Evolutionary conservation across 1,140 invertebrate species (phyloP).

Genomic region (Tenebrio molitor): DNA sequence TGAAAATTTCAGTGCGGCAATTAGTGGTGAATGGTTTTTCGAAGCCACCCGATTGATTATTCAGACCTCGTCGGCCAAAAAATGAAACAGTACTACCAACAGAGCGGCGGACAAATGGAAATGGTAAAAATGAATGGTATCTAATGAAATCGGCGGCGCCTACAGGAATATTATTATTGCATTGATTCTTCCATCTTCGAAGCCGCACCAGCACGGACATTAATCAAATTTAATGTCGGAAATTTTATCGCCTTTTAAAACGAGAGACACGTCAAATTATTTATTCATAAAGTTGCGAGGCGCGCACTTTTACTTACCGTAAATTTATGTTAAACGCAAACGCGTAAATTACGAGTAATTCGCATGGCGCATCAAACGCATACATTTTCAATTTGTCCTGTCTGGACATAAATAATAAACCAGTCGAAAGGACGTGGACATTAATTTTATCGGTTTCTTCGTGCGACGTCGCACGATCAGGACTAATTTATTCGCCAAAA

Average conservation of each 20-base stretch:
- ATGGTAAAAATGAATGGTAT: slow-evolving; percentile 30
- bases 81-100: slow-evolving; percentile 2
- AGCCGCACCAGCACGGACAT: slow-evolving; percentile 5
- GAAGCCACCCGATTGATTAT: no score
- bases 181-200: slow-evolving; percentile 11
- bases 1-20: no score
- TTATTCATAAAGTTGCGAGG: slow-evolving; percentile 41
- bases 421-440: slow-evolving; percentile 38
- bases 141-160: slow-evolving; percentile 10
- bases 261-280: slow-evolving; percentile 41
- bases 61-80: not conserved
- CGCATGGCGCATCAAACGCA: slow-evolving; percentile 48
- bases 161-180: slow-evolving; percentile 2
- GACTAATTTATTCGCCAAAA: slow-evolving; percentile 29
- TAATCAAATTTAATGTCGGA: slow-evolving; percentile 38
- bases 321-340: slow-evolving; percentile 41
- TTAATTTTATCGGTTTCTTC: slow-evolving; percentile 48
- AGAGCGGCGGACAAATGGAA: not conserved
- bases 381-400: slow-evolving; percentile 53
- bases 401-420: slow-evolving; percentile 51
- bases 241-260: slow-evolving; percentile 39
- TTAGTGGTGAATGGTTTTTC: no score
- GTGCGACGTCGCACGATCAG: not conserved
- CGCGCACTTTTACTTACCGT: slow-evolving; percentile 29
- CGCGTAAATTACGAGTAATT: slow-evolving; percentile 49